phyloP scores from a whole-genome alignment of 2,113 vertebrate genomes.

The Verasper variegatus region DNA sequence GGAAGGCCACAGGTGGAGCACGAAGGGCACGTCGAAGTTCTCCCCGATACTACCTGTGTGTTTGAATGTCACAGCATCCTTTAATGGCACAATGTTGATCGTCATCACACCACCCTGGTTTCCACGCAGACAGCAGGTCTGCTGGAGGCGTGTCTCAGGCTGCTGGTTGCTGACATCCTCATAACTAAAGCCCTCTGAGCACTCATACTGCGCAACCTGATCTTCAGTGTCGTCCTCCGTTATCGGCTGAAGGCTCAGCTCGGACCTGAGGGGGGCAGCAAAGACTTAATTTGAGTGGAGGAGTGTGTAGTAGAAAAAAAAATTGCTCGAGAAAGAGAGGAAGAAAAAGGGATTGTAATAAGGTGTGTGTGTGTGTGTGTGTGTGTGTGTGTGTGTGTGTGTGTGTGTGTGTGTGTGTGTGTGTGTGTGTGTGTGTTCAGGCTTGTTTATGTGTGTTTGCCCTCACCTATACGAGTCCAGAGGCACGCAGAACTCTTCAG shows the following conservation, averaged over 20 bases:
- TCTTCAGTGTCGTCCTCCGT: slow-evolving; percentile 59
- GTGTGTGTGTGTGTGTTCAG: too few relatives aligned
- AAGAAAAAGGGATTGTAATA: not conserved
- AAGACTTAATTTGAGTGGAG: slow-evolving; percentile 3
- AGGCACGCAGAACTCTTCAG: slow-evolving; percentile 92
- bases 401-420: too few relatives aligned
- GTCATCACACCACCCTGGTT: slow-evolving; percentile 80
- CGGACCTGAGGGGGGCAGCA: slow-evolving; percentile 81
- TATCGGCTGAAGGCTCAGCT: slow-evolving; percentile 88
- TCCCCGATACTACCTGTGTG: slow-evolving; percentile 86
- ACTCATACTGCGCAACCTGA: slow-evolving; percentile 67
- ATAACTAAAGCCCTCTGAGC: slow-evolving; percentile 91
- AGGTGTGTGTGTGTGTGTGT: not conserved
- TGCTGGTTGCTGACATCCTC: slow-evolving; percentile 82
- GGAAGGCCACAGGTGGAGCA: slow-evolving; percentile 94
- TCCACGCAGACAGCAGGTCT: slow-evolving; percentile 82
- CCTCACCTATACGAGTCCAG: slow-evolving; percentile 91
- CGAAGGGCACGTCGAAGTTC: slow-evolving; percentile 90
- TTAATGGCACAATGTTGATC: slow-evolving; percentile 90
- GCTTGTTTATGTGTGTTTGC: not conserved
- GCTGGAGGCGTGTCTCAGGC: slow-evolving; percentile 81
- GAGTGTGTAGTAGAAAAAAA: not conserved
- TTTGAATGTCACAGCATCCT: slow-evolving; percentile 85
- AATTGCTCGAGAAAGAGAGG: not conserved
- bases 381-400: not conserved